Conservation (phyloP, 2,888 invertebrate species). For the Nezara viridula region DNA sequence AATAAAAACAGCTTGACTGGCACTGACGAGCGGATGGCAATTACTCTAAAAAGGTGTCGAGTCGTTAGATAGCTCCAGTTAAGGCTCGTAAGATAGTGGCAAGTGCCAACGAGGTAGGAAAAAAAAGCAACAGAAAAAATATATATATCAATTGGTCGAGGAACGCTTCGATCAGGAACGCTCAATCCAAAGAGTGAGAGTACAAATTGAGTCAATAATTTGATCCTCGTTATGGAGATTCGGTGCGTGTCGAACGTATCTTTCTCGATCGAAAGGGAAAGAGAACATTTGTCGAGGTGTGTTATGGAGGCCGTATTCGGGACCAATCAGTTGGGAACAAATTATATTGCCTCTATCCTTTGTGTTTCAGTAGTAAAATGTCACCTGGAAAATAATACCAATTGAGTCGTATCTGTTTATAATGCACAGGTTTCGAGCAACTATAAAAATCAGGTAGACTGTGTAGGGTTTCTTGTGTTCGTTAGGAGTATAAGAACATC, state of each 20-base stretch:
- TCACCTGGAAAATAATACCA: neutral
- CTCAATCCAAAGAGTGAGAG: neutral
- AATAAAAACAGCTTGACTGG: neutral
- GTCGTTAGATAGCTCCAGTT: neutral
- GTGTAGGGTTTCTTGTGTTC: neutral
- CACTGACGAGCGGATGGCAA: neutral
- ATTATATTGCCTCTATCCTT: neutral
- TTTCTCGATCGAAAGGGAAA: neutral
- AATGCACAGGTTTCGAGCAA: neutral
- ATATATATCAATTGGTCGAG: neutral
- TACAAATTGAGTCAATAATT: slow-evolving; percentile 5
- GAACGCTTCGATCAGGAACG: neutral
- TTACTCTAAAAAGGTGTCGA: slow-evolving; percentile 3
- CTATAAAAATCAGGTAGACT: neutral
- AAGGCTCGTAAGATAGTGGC: neutral
- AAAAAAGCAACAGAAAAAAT: neutral
- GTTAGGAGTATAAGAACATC: too few species aligned
- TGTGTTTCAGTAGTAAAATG: neutral
- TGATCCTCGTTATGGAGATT: neutral
- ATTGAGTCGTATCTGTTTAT: neutral
- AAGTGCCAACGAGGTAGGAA: neutral
- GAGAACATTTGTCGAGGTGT: neutral
- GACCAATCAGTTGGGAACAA: neutral
- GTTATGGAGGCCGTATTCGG: neutral
- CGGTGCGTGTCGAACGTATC: neutral